These are phyloP conservation scores for Decapterus maruadsi DNA, from an alignment of 2,797 vertebrate genomes.

Conservation along the genomic window DNA sequence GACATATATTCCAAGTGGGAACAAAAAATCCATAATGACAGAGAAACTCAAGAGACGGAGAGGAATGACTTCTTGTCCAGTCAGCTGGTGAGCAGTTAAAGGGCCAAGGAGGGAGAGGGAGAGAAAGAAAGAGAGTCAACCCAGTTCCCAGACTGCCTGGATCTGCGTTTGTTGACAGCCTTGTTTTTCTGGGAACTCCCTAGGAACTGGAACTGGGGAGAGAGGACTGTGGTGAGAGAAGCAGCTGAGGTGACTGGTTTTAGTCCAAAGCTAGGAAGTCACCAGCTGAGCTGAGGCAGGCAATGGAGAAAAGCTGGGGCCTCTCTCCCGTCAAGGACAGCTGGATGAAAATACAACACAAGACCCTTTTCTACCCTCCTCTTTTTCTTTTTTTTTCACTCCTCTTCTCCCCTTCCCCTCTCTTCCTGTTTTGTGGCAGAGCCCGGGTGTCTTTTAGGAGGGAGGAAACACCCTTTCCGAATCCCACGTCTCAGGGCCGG, in stretches of 20 bases:
- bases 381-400: constrained; percentile 4
- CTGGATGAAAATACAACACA: constrained; percentile 46
- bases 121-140: constrained; percentile 17
- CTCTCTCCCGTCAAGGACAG: constrained; percentile 58
- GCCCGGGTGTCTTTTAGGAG: constrained; percentile 52
- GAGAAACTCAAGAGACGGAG: constrained; percentile 42
- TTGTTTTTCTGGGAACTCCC: constrained; percentile 83
- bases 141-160: constrained; percentile 51
- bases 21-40: constrained; percentile 43
- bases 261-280: constrained; percentile 63
- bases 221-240: constrained; percentile 57
- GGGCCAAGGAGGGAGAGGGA: constrained; percentile 37
- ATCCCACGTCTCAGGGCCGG: constrained; percentile 48
- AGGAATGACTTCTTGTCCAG: constrained; percentile 60
- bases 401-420: constrained; percentile 35
- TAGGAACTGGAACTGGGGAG: constrained; percentile 68
- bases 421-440: constrained; percentile 63
- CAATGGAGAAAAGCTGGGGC: constrained; percentile 46
- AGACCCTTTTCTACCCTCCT: constrained; percentile 18
- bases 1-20: constrained; percentile 51
- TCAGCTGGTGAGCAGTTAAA: constrained; percentile 75
- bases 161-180: constrained; percentile 72
- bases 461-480: constrained; percentile 42
- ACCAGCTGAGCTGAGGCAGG: constrained; percentile 57
- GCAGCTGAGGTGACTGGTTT: constrained; percentile 63